phyloP scores from a whole-genome alignment of 2,888 invertebrate species.

The Dryococelus australis region DNA sequence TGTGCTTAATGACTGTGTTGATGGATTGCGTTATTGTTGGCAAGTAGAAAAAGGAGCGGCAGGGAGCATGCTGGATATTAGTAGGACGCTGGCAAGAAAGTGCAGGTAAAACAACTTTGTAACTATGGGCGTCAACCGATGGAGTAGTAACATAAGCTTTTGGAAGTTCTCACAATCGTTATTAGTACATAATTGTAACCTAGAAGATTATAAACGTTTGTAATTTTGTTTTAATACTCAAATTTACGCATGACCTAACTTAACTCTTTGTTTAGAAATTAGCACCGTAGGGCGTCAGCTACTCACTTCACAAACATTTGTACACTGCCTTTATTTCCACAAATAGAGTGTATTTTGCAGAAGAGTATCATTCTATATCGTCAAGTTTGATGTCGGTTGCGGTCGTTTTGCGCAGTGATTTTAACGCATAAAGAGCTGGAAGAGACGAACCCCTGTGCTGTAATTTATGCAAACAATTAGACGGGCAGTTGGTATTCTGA shows the following conservation, averaged over 20 bases:
- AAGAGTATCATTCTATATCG: background rate
- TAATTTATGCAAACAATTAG: too few species aligned
- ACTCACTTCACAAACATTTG: background rate
- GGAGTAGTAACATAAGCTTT: background rate
- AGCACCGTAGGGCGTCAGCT: background rate
- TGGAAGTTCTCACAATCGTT: background rate
- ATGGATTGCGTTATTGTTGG: background rate
- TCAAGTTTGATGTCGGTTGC: background rate
- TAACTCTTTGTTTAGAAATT: background rate
- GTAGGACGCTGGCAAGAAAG: constrained; percentile 20
- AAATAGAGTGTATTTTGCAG: background rate
- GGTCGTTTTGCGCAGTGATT: background rate
- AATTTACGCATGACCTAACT: background rate
- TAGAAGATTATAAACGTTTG: background rate
- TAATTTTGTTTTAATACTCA: background rate
- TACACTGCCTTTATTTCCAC: background rate
- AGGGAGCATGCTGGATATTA: background rate
- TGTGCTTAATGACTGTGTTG: background rate
- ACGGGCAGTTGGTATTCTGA: too few species aligned
- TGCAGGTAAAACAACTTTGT: constrained; percentile 12
- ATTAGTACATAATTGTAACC: background rate
- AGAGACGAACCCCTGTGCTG: background rate
- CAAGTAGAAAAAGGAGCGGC: background rate
- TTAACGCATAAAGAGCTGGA: background rate
- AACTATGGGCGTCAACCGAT: constrained; percentile 24